Evolutionary conservation across 2,113 vertebrate species (phyloP).

Genomic region (Rhea americana): DNA sequence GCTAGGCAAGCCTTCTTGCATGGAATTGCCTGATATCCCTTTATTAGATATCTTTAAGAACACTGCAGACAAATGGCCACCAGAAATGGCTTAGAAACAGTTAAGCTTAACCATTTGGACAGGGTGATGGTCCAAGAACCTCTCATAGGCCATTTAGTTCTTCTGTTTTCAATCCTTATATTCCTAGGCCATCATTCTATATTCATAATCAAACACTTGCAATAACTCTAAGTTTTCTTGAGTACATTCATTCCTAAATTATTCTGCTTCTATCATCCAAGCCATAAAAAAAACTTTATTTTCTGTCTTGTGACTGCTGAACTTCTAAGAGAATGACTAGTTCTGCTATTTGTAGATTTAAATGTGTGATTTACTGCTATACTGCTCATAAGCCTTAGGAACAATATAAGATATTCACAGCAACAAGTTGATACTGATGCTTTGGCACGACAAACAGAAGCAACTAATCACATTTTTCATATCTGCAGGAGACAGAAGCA

Average conservation of each 20-base stretch:
- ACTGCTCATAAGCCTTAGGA: constrained; percentile 5
- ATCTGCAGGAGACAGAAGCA: not conserved
- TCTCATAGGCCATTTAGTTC: not conserved
- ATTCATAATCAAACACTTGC: not conserved
- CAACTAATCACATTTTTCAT: not conserved
- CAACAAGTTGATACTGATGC: not conserved
- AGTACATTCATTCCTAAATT: constrained; percentile 12
- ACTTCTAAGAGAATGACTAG: not conserved
- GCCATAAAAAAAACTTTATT: not conserved
- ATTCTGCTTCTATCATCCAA: not conserved
- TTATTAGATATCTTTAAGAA: not conserved
- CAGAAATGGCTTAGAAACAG: not conserved
- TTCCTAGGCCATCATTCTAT: not conserved
- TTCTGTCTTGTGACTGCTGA: not conserved
- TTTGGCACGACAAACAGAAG: not conserved
- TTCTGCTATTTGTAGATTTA: constrained; percentile 4
- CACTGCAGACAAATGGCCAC: not conserved
- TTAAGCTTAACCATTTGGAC: not conserved
- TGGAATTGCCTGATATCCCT: not conserved
- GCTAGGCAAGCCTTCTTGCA: not conserved
- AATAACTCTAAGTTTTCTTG: not conserved
- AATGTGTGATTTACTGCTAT: constrained; percentile 11
- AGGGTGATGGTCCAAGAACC: not conserved
- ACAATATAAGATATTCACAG: not conserved
- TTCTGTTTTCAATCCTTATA: not conserved